Conservation (phyloP, 1,140 invertebrate genomes). For the Panagrolaimus sp. region DNA sequence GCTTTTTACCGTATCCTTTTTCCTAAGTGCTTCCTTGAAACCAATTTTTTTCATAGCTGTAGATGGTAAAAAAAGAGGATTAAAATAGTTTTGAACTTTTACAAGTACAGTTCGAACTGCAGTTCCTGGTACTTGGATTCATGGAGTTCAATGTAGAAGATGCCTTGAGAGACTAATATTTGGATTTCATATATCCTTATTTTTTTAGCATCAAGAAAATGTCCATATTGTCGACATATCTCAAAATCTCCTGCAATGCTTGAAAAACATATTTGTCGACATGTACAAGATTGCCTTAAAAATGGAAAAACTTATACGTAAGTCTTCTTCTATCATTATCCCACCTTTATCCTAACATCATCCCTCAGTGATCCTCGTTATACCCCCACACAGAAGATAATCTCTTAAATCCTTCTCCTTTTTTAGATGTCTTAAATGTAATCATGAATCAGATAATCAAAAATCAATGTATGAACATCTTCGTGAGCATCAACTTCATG, state of each 20-base stretch:
- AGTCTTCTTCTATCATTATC: too few species aligned
- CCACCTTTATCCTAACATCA: too few species aligned
- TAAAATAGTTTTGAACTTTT: neutral
- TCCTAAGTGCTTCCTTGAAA: too few species aligned
- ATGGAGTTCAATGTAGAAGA: neutral
- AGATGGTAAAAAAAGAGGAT: too few species aligned
- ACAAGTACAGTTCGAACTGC: too few species aligned
- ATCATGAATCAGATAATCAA: neutral
- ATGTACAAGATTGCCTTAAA: conserved; percentile 43
- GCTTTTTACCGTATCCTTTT: too few species aligned
- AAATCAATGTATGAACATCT: neutral
- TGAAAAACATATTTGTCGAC: conserved; percentile 52
- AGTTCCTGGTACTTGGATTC: neutral
- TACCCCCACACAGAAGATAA: neutral
- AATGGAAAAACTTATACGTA: conserved; percentile 30
- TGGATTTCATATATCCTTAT: neutral
- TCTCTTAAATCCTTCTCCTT: too few species aligned
- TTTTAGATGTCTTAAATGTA: neutral
- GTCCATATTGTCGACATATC: conserved; percentile 54
- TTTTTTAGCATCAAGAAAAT: conserved; percentile 52
- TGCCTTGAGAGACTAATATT: too few species aligned
- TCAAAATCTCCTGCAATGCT: conserved; percentile 56
- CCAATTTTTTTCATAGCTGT: too few species aligned
- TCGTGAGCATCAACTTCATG: neutral
- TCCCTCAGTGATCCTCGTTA: neutral